These are phyloP conservation scores for Rhagonycha lutea DNA, from an alignment of 2,888 invertebrate species.

Conservation along the genomic window DNA sequence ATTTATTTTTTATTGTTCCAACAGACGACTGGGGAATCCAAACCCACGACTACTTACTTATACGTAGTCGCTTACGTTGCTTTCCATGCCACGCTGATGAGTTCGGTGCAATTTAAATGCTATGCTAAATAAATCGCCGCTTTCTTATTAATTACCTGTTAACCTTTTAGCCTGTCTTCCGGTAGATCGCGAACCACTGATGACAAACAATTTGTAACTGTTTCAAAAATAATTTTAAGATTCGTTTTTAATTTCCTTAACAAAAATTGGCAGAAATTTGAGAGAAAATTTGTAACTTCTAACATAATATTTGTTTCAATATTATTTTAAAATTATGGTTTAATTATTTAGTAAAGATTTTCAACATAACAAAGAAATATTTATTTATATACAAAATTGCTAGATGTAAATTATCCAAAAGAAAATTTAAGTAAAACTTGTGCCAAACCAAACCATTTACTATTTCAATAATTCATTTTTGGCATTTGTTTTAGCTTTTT, in stretches of 20 bases:
- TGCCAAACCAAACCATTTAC: neutral
- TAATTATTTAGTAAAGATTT: slow-evolving; percentile 7
- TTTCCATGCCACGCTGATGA: too few species aligned
- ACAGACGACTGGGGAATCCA: too few species aligned
- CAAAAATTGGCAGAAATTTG: too few species aligned
- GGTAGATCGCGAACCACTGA: neutral
- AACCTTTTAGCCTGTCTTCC: neutral
- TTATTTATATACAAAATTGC: neutral
- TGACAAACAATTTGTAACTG: too few species aligned
- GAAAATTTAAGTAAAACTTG: neutral
- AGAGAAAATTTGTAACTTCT: neutral
- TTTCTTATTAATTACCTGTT: neutral
- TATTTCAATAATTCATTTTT: neutral
- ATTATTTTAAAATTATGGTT: neutral
- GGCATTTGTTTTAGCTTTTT: neutral
- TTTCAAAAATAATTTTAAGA: too few species aligned
- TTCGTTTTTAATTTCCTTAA: neutral
- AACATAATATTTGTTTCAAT: neutral
- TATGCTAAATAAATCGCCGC: too few species aligned
- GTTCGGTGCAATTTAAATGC: too few species aligned
- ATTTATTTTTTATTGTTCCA: too few species aligned
- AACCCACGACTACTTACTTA: too few species aligned
- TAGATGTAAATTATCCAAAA: neutral
- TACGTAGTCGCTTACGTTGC: too few species aligned
- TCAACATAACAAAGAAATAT: neutral